Percentiles rank a stretch among this genome's conserved stretches.
Evolutionary conservation across 2,113 vertebrate genomes (phyloP).

Genomic region (Perca flavescens): DNA sequence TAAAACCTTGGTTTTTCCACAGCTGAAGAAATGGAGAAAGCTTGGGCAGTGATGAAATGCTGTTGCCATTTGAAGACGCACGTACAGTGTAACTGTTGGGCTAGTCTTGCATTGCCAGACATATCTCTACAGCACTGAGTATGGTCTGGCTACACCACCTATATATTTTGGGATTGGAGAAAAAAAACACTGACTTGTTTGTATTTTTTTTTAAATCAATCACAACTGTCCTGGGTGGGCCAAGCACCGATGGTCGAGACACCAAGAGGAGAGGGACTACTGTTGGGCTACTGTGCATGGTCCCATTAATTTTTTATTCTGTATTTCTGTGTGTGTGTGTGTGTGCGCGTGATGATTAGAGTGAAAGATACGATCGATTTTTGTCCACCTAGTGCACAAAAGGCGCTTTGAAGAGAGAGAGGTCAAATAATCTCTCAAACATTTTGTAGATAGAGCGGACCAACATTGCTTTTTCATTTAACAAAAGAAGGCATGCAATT

Average conservation of each 20-base stretch:
- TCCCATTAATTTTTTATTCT: background rate
- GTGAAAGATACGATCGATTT: background rate
- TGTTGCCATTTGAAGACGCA: background rate
- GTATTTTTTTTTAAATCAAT: too few relatives aligned
- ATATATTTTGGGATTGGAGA: too few relatives aligned
- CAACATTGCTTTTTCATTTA: slow-evolving; percentile 31
- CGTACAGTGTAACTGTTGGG: background rate
- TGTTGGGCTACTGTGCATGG: background rate
- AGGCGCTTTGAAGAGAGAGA: background rate
- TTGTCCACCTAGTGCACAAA: background rate
- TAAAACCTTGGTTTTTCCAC: background rate
- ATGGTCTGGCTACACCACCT: too few relatives aligned
- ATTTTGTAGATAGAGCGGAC: background rate
- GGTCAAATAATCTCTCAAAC: slow-evolving; percentile 15
- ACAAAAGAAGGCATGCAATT: slow-evolving; percentile 19
- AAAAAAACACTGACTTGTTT: too few relatives aligned
- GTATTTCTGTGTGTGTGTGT: slow-evolving; percentile 1
- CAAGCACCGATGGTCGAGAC: too few relatives aligned
- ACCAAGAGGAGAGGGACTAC: background rate
- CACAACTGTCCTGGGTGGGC: too few relatives aligned
- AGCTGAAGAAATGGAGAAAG: background rate
- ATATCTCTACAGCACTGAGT: too few relatives aligned
- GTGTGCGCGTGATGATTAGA: background rate
- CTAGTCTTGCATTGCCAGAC: background rate
- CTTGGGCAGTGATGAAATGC: background rate